phyloP scores from a whole-genome alignment of 1,140 invertebrate species.

The Metopolophium dirhodum region DNA sequence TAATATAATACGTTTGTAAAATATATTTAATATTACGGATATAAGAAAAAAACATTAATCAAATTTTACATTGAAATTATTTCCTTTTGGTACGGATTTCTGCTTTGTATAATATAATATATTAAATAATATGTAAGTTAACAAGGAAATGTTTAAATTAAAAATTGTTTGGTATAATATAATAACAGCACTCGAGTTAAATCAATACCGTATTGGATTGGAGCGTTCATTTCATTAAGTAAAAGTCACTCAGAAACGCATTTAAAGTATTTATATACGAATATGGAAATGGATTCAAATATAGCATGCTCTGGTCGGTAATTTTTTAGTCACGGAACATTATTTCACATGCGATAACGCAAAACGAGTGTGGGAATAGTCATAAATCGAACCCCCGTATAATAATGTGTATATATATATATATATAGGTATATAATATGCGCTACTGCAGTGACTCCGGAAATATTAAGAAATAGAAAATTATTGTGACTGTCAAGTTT shows the following conservation, averaged over 20 bases:
- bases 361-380: slow-evolving; percentile 23
- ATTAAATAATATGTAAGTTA: not conserved
- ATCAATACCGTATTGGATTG: slow-evolving; percentile 36
- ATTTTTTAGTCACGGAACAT: slow-evolving; percentile 46
- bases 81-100: not conserved
- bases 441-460: not conserved
- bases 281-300: slow-evolving; percentile 50
- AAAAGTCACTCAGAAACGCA: not conserved
- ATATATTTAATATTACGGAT: slow-evolving; percentile 5
- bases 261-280: not conserved
- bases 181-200: not conserved
- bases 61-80: not conserved
- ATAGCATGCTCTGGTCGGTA: slow-evolving; percentile 35
- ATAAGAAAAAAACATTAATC: not conserved
- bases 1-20: not conserved
- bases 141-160: not conserved
- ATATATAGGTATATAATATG: not conserved
- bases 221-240: not conserved
- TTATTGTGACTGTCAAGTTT: slow-evolving; percentile 22
- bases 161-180: not conserved
- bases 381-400: slow-evolving; percentile 49
- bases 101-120: not conserved
- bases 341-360: slow-evolving; percentile 44
- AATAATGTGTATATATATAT: not conserved
- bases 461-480: slow-evolving; percentile 48